Base-by-base conservation (phyloP, 1,140 invertebrate species). In the Megalopta genalis region DNA sequence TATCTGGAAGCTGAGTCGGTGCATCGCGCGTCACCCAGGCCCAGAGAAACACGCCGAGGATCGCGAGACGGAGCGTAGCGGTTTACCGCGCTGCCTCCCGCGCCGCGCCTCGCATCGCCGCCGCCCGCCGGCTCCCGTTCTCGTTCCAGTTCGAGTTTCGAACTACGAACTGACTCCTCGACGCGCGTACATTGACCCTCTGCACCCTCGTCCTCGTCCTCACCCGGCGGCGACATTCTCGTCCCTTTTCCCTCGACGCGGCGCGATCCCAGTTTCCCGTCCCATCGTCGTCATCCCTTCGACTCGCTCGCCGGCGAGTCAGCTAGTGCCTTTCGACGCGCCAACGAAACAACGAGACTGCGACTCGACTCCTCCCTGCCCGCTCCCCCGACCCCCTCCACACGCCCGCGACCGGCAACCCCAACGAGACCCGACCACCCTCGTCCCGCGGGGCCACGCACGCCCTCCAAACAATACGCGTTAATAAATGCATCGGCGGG, bases 131-230 rank as follows among this genome's bases (percentile, higher is more conserved):
- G 18, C 69, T 57, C 54, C 54, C 54, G 21, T 75, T 62, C 57
- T 25, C 18, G 67, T 75, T 67, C 73, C 23, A 37, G 32, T 67
- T 57, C 63, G 64, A 68, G 76, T 64, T 57, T 78, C 66, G 67
- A 71, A 66, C 42, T 70, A 52, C 59, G 27, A 8, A 64, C 57
- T 46, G 25, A 71, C 23, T 78, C 60, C 54, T 32, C 46, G 59
- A 14, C 54, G 32, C 27, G 68, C 75, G 75, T 71, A 46, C 75
- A 63, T 77, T 77, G 75, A 71, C 75, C 67, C 74, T 42, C 75
- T 72, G 27, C 69, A 54, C 68, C 76, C 76, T 71, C 42, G 68
- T 32, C 32, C 32, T 32, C 32, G 32, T 64, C 69, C 69, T 72
- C 69, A 14, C 32, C 37, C 68, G 23, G 18, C 42, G 68, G n/a